These are phyloP conservation scores for Epistrophe grossulariae DNA, from an alignment of 2,888 invertebrate species.

Conservation along the genomic window DNA sequence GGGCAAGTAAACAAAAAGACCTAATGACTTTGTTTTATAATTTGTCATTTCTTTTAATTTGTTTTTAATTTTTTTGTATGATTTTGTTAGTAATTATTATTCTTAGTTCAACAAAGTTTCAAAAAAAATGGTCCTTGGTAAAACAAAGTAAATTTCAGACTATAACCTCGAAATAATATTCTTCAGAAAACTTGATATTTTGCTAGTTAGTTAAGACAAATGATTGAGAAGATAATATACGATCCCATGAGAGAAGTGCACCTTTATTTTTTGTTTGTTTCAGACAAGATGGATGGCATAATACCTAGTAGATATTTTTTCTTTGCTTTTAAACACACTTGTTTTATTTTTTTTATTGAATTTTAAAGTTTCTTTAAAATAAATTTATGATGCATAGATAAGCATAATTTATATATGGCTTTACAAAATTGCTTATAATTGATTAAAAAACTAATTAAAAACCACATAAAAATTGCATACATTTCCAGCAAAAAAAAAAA, in stretches of 20 bases:
- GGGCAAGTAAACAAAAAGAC: no score
- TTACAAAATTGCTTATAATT: constrained; percentile 6
- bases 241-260: neutral
- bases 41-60: no score
- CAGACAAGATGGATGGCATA: neutral
- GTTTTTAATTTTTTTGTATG: no score
- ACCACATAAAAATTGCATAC: constrained; percentile 12
- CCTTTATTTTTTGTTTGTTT: neutral
- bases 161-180: neutral
- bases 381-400: neutral
- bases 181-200: neutral
- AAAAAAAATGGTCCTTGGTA: no score
- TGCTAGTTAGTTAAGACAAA: neutral
- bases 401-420: neutral
- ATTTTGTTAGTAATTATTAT: no score
- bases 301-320: no score
- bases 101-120: no score
- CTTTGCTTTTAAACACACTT: no score
- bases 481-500: neutral
- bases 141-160: neutral
- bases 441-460: constrained; percentile 32
- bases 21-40: no score
- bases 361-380: neutral
- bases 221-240: neutral
- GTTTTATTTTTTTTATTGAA: neutral